Evolutionary conservation across 1,140 invertebrate genomes (phyloP).

Genomic region (Bombus sibiricus): DNA sequence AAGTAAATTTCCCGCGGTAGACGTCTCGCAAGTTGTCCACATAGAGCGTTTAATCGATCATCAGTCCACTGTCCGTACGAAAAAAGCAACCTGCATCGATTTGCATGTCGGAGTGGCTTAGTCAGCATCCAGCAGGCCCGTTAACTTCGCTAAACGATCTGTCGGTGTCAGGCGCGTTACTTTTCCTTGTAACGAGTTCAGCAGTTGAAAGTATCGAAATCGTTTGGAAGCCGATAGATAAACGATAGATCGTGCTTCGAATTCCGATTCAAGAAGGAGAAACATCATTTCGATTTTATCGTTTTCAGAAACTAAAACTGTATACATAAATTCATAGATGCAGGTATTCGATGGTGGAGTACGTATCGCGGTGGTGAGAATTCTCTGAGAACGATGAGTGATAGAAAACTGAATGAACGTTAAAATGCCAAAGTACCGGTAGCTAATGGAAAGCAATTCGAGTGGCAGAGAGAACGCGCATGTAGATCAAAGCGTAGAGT

Average conservation of each 20-base stretch:
- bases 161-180: constrained; percentile 56
- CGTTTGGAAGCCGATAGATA: not conserved
- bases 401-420: not conserved
- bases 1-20: constrained; percentile 31
- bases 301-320: not conserved
- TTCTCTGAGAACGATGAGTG: not conserved
- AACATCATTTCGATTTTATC: not conserved
- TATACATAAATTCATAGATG: not conserved
- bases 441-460: not conserved
- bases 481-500: not conserved
- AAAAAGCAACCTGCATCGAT: constrained; percentile 60
- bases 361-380: not conserved
- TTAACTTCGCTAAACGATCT: constrained; percentile 64
- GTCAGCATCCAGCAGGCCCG: constrained; percentile 63
- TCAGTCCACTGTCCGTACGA: constrained; percentile 19
- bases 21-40: constrained; percentile 24
- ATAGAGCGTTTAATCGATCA: constrained; percentile 36
- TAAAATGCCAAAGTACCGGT: not conserved
- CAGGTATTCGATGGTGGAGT: not conserved
- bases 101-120: constrained; percentile 76
- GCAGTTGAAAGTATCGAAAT: constrained; percentile 28
- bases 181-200: constrained; percentile 66
- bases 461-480: not conserved
- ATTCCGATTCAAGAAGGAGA: not conserved
- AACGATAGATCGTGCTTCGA: not conserved